Base-by-base conservation (phyloP, 2,888 invertebrate species). In the Apomyelois bistriatella region DNA sequence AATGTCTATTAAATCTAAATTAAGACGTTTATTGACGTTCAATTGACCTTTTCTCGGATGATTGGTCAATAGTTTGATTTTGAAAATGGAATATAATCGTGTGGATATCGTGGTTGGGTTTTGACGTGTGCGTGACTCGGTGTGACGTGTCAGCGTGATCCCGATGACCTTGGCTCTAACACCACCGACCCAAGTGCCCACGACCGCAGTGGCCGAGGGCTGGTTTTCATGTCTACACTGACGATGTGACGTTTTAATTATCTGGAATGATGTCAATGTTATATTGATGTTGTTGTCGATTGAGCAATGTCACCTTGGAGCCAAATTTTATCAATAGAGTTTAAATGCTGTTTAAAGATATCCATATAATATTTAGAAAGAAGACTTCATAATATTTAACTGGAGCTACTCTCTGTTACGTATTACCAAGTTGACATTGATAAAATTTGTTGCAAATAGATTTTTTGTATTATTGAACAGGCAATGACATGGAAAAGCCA, bases 121-220 rank as follows among this genome's bases (percentile, higher is more conserved):
- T 76, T 60, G 74, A 72, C 67, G 62, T 58, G 62, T 56, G 67
- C 85, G 84, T 85, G 84, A 77, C 70, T 69, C 53, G 64, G 64
- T 75, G 81, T 84, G 80, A 79, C 70, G 75, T 66, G 73, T 66
- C 73, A 62, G 68, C 83, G 84, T 85, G 83, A 81, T 76, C 73
- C 70, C 61, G 54, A 56, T 74, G 83, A 80, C 86, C 85, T 86
- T 82, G 85, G 43, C 49, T 50, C 48, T 52, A 53, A 32, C 43
- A 53, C 47, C 48, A 50, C 52, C 49, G 32, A 35, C 15, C 32
- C 53, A 54, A 57, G n/a, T n/a, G 22, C 22, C 48, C 56, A 59
- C 56, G 55, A 46, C 30, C 13, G 15, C 9, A 49, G 54, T 51
- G 57, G 43, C 60, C 56, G 61, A 58, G 54, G 64, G 63, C 52